A percentile compares a stretch with the other conserved stretches of the same genome.
phyloP scores from a whole-genome alignment of 2,113 vertebrate species.

The Chloebia gouldiae region DNA sequence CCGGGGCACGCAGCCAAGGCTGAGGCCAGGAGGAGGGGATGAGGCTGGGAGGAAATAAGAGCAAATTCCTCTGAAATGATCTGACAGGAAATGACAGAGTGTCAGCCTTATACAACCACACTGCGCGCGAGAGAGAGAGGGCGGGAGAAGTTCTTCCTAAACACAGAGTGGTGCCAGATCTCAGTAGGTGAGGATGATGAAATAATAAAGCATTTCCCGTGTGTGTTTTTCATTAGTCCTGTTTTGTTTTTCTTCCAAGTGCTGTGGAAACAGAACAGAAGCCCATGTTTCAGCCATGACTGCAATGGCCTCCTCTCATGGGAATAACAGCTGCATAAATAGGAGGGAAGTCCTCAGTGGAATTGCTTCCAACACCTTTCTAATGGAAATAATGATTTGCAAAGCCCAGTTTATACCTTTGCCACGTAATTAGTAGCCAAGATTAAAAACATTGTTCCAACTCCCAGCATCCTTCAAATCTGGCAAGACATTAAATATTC shows the following conservation, averaged over 20 bases:
- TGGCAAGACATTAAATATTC: slow-evolving; percentile 78
- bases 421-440: slow-evolving; percentile 78
- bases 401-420: slow-evolving; percentile 78
- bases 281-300: slow-evolving; percentile 84
- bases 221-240: slow-evolving; percentile 99
- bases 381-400: slow-evolving; percentile 95
- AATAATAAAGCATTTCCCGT: slow-evolving; percentile 99
- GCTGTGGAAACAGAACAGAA: slow-evolving; percentile 95
- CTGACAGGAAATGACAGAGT: slow-evolving; percentile 93
- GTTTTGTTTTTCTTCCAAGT: slow-evolving; percentile 98
- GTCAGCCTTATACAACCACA: slow-evolving; percentile 75
- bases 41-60: slow-evolving; percentile 88
- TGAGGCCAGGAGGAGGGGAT: slow-evolving; percentile 58
- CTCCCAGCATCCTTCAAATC: slow-evolving; percentile 79
- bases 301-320: slow-evolving; percentile 83
- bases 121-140: slow-evolving; percentile 60
- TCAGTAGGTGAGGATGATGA: slow-evolving; percentile 98
- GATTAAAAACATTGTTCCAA: slow-evolving; percentile 78
- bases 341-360: slow-evolving; percentile 73
- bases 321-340: slow-evolving; percentile 88
- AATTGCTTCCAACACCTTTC: slow-evolving; percentile 88
- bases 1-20: slow-evolving; percentile 40
- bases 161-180: slow-evolving; percentile 86
- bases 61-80: slow-evolving; percentile 91
- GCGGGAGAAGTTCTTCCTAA: slow-evolving; percentile 84